These are phyloP conservation scores for Xenopus borealis DNA, from an alignment of 2,113 vertebrate species.

Conservation along the genomic window DNA sequence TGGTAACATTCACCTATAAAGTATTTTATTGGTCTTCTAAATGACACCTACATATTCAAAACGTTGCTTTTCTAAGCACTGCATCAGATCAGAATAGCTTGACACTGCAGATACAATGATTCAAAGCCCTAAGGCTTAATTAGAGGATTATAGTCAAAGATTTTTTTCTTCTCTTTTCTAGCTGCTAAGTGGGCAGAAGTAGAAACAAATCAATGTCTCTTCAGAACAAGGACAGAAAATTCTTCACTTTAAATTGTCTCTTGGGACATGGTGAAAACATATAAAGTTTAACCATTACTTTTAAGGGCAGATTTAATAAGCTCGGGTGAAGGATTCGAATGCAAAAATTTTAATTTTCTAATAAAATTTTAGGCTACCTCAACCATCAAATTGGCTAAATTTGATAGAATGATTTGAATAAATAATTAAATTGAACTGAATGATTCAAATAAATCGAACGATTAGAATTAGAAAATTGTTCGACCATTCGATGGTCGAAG, in stretches of 20 bases:
- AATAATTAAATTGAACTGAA: too few species aligned
- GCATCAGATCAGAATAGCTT: constrained; percentile 36
- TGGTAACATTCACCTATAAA: not conserved
- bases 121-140: constrained; percentile 43
- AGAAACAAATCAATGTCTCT: constrained; percentile 41
- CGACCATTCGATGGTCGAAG: too few species aligned
- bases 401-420: too few species aligned
- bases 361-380: too few species aligned
- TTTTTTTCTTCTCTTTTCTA: constrained; percentile 21
- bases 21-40: not conserved
- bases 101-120: constrained; percentile 42
- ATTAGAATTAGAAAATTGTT: too few species aligned
- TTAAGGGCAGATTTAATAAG: too few species aligned
- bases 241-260: constrained; percentile 41
- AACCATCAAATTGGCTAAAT: too few species aligned
- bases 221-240: constrained; percentile 30
- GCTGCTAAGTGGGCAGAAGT: constrained; percentile 44
- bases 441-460: too few species aligned
- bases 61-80: constrained; percentile 33
- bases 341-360: too few species aligned
- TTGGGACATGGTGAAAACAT: constrained; percentile 27
- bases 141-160: constrained; percentile 41
- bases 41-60: constrained; percentile 20
- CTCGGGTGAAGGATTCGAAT: too few species aligned
- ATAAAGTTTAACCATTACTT: not conserved